A percentile compares a stretch with the other conserved stretches of the same genome.
Evolutionary conservation across 1,140 invertebrate genomes (phyloP).

Genomic region (Teleogryllus occipitalis): DNA sequence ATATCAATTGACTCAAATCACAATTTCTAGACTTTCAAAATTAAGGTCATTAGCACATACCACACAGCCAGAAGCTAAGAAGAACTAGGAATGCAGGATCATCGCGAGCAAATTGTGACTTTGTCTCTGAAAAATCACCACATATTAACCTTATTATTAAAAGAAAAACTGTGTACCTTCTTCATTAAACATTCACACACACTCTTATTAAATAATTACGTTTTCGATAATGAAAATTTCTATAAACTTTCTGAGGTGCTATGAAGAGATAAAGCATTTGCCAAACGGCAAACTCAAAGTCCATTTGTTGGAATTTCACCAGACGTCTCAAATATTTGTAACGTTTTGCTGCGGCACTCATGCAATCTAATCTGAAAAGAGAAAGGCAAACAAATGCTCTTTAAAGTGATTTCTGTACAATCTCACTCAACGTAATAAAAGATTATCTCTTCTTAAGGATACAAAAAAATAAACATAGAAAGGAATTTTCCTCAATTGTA

Average conservation of each 20-base stretch:
- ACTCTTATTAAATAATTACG: constrained; percentile 46
- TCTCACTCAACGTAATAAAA: background rate
- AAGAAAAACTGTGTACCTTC: background rate
- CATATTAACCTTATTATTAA: background rate
- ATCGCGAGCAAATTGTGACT: constrained; percentile 97
- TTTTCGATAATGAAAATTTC: constrained; percentile 98
- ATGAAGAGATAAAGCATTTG: constrained; percentile 97
- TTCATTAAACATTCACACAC: background rate
- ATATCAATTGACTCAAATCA: constrained; percentile 11
- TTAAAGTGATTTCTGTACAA: constrained; percentile 10
- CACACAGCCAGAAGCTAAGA: constrained; percentile 74
- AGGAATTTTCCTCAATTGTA: background rate
- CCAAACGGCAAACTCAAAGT: constrained; percentile 98
- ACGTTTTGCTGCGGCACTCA: constrained; percentile 81
- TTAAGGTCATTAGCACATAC: constrained; percentile 45
- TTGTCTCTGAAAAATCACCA: constrained; percentile 68
- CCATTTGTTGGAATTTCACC: constrained; percentile 95
- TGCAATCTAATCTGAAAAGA: constrained; percentile 53
- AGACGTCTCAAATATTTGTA: constrained; percentile 87
- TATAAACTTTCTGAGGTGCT: constrained; percentile 94
- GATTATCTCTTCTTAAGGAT: background rate
- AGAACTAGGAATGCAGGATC: constrained; percentile 97
- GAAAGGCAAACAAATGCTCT: constrained; percentile 19
- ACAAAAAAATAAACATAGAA: background rate
- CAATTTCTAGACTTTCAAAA: constrained; percentile 1